Percentiles rank a stretch among this genome's conserved stretches.
Evolutionary conservation across 2,888 invertebrate genomes (phyloP).

Genomic region (Craniophora ligustri): DNA sequence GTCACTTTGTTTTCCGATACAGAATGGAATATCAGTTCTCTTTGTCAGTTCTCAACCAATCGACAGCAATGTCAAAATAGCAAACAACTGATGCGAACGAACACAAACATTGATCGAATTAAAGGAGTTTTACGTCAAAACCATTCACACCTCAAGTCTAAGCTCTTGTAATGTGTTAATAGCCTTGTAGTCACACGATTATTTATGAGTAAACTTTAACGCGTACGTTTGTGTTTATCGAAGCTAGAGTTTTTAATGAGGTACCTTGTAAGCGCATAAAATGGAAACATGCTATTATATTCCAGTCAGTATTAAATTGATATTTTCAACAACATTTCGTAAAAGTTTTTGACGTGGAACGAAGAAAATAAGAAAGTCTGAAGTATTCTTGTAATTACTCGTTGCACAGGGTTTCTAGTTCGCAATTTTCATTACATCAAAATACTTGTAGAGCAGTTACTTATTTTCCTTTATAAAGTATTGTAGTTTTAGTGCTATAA

Average conservation of each 20-base stretch:
- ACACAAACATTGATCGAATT: slow-evolving; percentile 24
- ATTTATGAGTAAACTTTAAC: slow-evolving; percentile 36
- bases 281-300: slow-evolving; percentile 14
- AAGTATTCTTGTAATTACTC: slow-evolving; percentile 23
- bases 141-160: slow-evolving; percentile 6
- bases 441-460: neutral
- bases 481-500: no score
- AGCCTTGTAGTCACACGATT: slow-evolving; percentile 18
- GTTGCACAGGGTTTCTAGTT: slow-evolving; percentile 20
- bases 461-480: no score
- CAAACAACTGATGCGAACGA: slow-evolving; percentile 10
- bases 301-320: slow-evolving; percentile 15
- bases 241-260: slow-evolving; percentile 54
- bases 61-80: slow-evolving; percentile 29
- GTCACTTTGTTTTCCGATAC: slow-evolving; percentile 10
- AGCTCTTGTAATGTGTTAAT: slow-evolving; percentile 32
- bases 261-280: slow-evolving; percentile 24
- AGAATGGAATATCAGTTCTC: slow-evolving; percentile 20
- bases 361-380: slow-evolving; percentile 11
- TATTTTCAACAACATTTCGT: slow-evolving; percentile 16
- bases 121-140: slow-evolving; percentile 12
- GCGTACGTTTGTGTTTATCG: slow-evolving; percentile 41
- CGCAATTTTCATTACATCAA: slow-evolving; percentile 23
- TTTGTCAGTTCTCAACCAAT: slow-evolving; percentile 20
- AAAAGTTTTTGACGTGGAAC: slow-evolving; percentile 18